Percentiles rank a stretch among this genome's conserved stretches.
These are phyloP conservation scores for Axis porcinus DNA, from an alignment of 2,113 vertebrate species.

Conservation along the genomic window DNA sequence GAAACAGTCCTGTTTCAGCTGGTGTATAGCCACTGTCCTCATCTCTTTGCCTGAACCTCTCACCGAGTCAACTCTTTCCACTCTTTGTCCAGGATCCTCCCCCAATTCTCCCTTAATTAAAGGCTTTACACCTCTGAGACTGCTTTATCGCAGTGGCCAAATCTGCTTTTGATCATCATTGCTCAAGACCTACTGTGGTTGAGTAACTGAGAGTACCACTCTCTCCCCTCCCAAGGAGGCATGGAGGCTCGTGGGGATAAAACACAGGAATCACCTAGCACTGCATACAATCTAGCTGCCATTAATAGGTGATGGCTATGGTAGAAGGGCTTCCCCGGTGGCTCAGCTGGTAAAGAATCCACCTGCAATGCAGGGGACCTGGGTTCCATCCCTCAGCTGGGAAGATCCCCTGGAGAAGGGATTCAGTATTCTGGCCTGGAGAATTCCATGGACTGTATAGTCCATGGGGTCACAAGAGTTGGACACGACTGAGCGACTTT, in stretches of 20 bases:
- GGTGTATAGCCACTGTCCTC: not conserved
- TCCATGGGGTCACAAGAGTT: not conserved
- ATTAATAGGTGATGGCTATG: fast-evolving
- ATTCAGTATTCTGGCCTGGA: not conserved
- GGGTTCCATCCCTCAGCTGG: not conserved
- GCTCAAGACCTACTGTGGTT: fast-evolving
- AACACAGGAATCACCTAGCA: not conserved
- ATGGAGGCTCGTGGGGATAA: not conserved
- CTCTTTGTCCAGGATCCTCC: not conserved
- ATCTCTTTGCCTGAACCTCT: not conserved
- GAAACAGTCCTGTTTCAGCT: not conserved
- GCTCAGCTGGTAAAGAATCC: not conserved
- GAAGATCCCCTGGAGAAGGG: not conserved
- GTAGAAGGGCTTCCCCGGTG: not conserved
- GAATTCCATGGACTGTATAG: not conserved
- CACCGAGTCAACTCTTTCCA: not conserved
- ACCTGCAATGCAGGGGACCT: not conserved
- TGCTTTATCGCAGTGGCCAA: fast-evolving
- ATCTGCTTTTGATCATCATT: not conserved
- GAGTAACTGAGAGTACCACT: fast-evolving
- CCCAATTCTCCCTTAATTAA: not conserved
- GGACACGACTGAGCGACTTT: not conserved
- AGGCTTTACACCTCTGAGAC: fast-evolving
- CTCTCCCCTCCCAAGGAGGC: not conserved
- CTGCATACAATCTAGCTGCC: fast-evolving